phyloP scores from a whole-genome alignment of 2,888 invertebrate genomes.

The Cotesia congregata region DNA sequence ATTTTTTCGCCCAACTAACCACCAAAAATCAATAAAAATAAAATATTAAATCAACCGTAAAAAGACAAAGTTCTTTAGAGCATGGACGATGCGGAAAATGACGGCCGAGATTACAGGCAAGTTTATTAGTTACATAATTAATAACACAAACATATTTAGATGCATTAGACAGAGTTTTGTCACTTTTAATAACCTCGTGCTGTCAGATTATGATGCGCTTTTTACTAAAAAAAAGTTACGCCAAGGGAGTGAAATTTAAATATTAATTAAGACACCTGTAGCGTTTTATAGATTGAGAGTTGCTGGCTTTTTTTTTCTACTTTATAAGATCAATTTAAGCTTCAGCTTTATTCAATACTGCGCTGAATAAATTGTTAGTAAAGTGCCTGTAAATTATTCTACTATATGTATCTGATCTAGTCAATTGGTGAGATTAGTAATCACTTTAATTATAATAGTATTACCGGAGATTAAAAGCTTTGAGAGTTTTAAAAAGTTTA shows the following conservation, averaged over 20 bases:
- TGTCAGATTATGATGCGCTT: background rate
- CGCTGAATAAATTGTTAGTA: background rate
- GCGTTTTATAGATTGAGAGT: background rate
- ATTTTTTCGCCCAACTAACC: background rate
- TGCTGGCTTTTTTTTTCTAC: background rate
- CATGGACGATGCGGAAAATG: constrained; percentile 47
- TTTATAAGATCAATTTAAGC: background rate
- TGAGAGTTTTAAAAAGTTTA: no score
- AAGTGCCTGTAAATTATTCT: background rate
- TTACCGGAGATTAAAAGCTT: no score
- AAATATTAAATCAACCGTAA: background rate
- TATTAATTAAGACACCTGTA: background rate
- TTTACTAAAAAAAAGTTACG: background rate
- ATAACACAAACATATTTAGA: no score
- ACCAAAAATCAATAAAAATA: constrained; percentile 22
- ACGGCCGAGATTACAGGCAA: constrained; percentile 41
- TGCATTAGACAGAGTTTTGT: background rate
- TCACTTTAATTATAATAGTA: no score
- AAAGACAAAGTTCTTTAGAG: background rate
- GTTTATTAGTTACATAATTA: constrained; percentile 10
- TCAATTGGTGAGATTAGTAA: no score
- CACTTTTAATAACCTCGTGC: constrained; percentile 18
- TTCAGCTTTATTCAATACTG: background rate
- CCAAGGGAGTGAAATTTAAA: background rate
- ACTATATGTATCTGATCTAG: background rate